These are phyloP conservation scores for Saimiri boliviensis DNA, from an alignment of 2,113 vertebrate genomes.

Conservation along the genomic window DNA sequence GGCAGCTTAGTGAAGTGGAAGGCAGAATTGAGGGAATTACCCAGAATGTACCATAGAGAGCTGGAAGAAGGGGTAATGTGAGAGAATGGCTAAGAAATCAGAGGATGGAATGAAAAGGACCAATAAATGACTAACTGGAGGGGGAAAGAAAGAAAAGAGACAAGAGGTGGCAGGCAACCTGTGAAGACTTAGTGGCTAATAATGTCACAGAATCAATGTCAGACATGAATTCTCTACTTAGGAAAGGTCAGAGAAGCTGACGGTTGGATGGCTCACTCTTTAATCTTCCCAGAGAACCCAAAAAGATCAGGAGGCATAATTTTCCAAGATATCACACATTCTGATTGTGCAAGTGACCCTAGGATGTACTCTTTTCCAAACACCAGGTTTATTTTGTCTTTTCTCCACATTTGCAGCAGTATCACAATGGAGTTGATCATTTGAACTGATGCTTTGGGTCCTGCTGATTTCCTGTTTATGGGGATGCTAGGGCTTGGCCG, in stretches of 20 bases:
- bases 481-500: background rate
- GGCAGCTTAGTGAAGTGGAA: background rate
- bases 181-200: background rate
- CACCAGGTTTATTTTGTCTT: background rate
- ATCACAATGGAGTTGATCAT: background rate
- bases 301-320: background rate
- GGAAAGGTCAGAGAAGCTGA: background rate
- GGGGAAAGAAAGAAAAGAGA: background rate
- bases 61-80: no score
- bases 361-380: background rate
- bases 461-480: background rate
- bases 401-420: background rate
- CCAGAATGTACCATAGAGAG: background rate
- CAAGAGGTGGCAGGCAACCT: no score
- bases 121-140: background rate
- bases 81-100: background rate
- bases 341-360: background rate
- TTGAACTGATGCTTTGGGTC: background rate
- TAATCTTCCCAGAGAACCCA: background rate
- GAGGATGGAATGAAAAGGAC: background rate
- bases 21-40: background rate
- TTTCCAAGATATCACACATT: background rate
- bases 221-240: background rate
- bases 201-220: background rate
- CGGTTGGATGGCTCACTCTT: background rate